phyloP scores from a whole-genome alignment of 2,113 vertebrate genomes.

The Sminthopsis crassicaudata region DNA sequence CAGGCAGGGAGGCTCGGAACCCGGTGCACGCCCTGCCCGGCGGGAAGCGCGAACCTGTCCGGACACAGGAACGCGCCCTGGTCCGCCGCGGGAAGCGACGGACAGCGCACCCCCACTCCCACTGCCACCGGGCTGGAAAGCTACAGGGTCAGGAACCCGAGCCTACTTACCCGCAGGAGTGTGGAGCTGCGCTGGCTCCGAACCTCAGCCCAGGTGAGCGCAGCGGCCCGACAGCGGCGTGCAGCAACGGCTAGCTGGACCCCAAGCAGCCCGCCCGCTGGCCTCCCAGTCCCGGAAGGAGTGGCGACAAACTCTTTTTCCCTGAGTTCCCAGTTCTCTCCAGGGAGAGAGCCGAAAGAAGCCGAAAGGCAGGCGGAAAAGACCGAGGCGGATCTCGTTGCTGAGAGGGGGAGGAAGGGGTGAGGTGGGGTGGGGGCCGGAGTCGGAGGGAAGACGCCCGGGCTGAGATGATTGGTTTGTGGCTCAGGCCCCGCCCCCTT shows the following conservation, averaged over 20 bases:
- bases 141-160: neutral
- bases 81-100: conserved; percentile 25
- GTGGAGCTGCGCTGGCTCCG: conserved; percentile 4
- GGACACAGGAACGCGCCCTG: neutral
- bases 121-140: neutral
- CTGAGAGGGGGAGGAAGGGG: conserved; percentile 55
- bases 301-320: neutral
- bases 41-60: neutral
- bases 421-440: neutral
- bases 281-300: neutral
- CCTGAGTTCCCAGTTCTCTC: neutral
- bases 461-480: neutral
- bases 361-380: conserved; percentile 82
- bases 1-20: neutral
- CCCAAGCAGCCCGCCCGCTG: conserved; percentile 51
- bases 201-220: conserved; percentile 55
- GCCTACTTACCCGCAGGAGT: neutral
- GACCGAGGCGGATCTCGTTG: conserved; percentile 75
- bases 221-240: conserved; percentile 21
- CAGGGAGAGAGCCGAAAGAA: conserved; percentile 60
- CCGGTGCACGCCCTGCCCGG: neutral
- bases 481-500: neutral
- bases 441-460: neutral
- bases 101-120: neutral
- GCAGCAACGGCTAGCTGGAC: neutral